Evolutionary conservation across 2,888 invertebrate species (phyloP), one percentile per base, ranked within the genome.

Genomic region (Toxonevra muliebris): DNA sequence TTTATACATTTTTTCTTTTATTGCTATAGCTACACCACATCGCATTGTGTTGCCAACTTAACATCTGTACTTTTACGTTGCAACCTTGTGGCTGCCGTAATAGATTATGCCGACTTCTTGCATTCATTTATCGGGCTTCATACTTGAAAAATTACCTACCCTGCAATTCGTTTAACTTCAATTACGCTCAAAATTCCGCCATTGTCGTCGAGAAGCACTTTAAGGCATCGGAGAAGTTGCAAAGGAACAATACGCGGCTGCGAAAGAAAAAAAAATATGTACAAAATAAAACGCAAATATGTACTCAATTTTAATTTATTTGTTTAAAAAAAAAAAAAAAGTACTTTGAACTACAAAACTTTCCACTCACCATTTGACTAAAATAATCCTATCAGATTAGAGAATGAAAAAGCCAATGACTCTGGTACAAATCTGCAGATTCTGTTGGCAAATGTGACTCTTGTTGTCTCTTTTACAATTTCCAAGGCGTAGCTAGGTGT

Each of bases 201-300:
- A 79, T 89, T 90, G 13, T 91, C 90, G 64, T 92, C 91, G 73
- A 97, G 87, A 63, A 97, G 89, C 71, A 96, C 94, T 80, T 93
- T 91, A 69, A 97, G 89, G 84, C 96, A 96, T 85, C 92, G 93
- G 72, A 97, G 87, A 77, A 97, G 88, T 83, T 96, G 93, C 75
- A 93, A 87, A 63, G 96, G 96, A 86, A 96, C 95, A 82, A 96
- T 96, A 60, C 96, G 93, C 69, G 96, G 96, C 97, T 97, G 89
- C 70, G 90, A 87, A 71, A 85, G 82, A 84, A 86, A 80, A 75
- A 72, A 77, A 80, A 75, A 70, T 50, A 70, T 30, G 7, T 30
- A 30, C 30, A 30, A 30, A 30, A 30, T 30, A 30, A 30, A 30
- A 30, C 30, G 3, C 30, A 30, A 30, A 30, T 30, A 30, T 30